A percentile compares a stretch with the other conserved stretches of the same genome.
phyloP scores from a whole-genome alignment of 2,888 invertebrate species.

The Neria commutata region DNA sequence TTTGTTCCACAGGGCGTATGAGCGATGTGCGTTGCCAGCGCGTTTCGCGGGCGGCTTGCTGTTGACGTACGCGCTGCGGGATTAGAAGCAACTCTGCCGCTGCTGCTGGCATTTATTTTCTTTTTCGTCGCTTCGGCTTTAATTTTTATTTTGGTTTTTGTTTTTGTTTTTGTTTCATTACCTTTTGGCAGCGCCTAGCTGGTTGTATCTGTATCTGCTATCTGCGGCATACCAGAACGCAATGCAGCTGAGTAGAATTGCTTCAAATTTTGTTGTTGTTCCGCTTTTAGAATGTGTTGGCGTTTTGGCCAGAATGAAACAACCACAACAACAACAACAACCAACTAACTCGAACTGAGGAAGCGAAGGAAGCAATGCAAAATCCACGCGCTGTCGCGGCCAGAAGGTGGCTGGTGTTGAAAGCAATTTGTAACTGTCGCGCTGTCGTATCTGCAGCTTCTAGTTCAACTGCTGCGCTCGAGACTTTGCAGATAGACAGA shows the following conservation, averaged over 20 bases:
- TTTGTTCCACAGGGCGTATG: neutral
- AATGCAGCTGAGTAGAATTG: neutral
- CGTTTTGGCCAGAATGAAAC: too few relatives aligned
- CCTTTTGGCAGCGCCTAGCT: too few relatives aligned
- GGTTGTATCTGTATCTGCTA: neutral
- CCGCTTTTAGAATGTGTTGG: too few relatives aligned
- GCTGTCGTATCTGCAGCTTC: constrained; percentile 8
- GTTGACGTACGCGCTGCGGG: neutral
- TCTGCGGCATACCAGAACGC: neutral
- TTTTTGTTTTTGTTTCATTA: neutral
- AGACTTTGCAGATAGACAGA: neutral
- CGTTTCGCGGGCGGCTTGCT: too few relatives aligned
- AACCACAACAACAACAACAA: too few relatives aligned
- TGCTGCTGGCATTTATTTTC: neutral
- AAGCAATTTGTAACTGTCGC: constrained; percentile 52
- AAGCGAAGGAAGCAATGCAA: too few relatives aligned
- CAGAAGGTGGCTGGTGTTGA: constrained; percentile 48
- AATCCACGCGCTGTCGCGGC: too few relatives aligned
- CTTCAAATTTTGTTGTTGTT: neutral
- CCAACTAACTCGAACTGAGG: too few relatives aligned
- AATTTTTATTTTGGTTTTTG: neutral
- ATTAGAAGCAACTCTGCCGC: neutral
- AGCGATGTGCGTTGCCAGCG: neutral
- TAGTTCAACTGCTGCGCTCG: neutral
- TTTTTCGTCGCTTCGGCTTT: neutral